Percentiles rank a stretch among this genome's conserved stretches.
phyloP scores from a whole-genome alignment of 2,888 invertebrate genomes.

The Mesoligia furuncula region DNA sequence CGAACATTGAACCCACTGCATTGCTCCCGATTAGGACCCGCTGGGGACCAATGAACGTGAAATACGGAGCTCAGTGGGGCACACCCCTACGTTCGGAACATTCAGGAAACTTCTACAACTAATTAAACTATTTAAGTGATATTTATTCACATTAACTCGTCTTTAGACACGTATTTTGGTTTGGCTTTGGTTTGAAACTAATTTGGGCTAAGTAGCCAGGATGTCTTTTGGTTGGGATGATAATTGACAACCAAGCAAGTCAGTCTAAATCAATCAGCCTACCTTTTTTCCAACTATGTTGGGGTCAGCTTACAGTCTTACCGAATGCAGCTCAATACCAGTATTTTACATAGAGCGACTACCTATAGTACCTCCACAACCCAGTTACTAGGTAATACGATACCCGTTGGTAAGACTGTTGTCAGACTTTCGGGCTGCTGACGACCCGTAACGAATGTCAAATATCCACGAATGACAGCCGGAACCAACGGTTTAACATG shows the following conservation, averaged over 20 bases:
- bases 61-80: constrained; percentile 69
- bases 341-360: no score
- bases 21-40: constrained; percentile 61
- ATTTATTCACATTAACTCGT: constrained; percentile 74
- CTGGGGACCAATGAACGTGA: constrained; percentile 75
- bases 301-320: neutral
- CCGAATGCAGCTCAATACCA: no score
- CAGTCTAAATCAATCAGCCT: neutral
- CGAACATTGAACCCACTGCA: constrained; percentile 63
- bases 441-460: no score
- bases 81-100: constrained; percentile 51
- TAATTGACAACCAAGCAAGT: neutral
- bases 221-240: neutral
- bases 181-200: constrained; percentile 17
- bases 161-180: constrained; percentile 56
- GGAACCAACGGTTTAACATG: no score
- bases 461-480: no score
- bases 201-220: neutral
- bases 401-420: no score
- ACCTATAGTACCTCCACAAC: no score
- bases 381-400: no score
- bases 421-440: no score
- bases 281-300: neutral
- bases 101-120: constrained; percentile 70
- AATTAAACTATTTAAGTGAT: constrained; percentile 81